phyloP scores from a whole-genome alignment of 1,140 invertebrate species.

The Nylanderia fulva region DNA sequence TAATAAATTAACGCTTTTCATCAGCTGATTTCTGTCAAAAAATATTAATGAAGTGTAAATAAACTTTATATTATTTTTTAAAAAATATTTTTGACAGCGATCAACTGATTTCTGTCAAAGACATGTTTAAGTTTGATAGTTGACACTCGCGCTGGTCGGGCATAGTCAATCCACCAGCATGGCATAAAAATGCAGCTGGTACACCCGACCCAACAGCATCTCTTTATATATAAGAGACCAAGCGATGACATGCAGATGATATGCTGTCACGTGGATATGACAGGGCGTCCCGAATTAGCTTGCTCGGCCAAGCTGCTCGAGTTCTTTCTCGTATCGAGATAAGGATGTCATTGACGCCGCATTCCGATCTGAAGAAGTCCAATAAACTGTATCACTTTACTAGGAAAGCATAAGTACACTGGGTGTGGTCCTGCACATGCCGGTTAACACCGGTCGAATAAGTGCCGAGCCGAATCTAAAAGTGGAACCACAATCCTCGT shows the following conservation, averaged over 20 bases:
- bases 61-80: no score
- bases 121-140: no score
- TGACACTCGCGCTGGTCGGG: constrained; percentile 70
- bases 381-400: constrained; percentile 84
- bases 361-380: constrained; percentile 83
- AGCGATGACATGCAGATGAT: not conserved
- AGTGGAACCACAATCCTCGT: not conserved
- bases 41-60: no score
- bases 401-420: constrained; percentile 75
- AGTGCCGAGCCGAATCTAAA: constrained; percentile 15
- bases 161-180: constrained; percentile 77
- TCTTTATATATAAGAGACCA: not conserved
- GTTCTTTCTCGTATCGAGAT: constrained; percentile 8
- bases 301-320: not conserved
- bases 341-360: constrained; percentile 74
- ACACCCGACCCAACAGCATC: not conserved
- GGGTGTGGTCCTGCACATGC: constrained; percentile 50
- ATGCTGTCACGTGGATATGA: not conserved
- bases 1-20: no score
- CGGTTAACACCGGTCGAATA: constrained; percentile 6
- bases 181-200: constrained; percentile 78
- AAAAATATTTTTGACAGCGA: no score
- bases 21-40: no score
- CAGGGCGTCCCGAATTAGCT: constrained; percentile 12
- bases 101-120: no score